These are phyloP conservation scores for Nothoprocta perdicaria DNA, from an alignment of 2,113 vertebrate species.

Conservation along the genomic window DNA sequence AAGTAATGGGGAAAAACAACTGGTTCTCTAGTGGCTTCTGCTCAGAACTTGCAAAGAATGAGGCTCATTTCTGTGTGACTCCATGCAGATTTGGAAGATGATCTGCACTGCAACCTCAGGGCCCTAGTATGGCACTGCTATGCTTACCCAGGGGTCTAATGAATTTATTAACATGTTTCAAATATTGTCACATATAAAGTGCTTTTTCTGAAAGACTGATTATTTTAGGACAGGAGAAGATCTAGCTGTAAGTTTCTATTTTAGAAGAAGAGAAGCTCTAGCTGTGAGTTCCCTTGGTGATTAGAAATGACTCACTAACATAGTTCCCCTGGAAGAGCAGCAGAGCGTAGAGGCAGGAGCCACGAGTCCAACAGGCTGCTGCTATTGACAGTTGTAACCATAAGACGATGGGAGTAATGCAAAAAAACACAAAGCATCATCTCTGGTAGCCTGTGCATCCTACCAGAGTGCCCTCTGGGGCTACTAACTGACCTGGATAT, in stretches of 20 bases:
- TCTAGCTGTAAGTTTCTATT: slow-evolving; percentile 35
- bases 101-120: neutral
- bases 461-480: neutral
- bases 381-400: neutral
- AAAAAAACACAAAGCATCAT: neutral
- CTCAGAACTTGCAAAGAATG: neutral
- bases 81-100: neutral
- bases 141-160: neutral
- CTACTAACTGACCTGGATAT: neutral
- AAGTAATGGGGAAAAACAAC: neutral
- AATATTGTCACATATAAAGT: neutral
- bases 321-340: neutral
- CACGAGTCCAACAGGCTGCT: neutral
- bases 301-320: neutral
- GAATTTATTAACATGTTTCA: neutral
- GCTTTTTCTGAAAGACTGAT: neutral
- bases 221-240: slow-evolving; percentile 15
- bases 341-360: neutral
- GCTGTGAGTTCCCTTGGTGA: slow-evolving; percentile 48
- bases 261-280: neutral
- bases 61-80: neutral
- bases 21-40: neutral
- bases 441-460: neutral
- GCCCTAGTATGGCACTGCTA: neutral
- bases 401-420: neutral